Base-by-base conservation (phyloP, 1,140 invertebrate genomes). In the Drepana arcuata region DNA sequence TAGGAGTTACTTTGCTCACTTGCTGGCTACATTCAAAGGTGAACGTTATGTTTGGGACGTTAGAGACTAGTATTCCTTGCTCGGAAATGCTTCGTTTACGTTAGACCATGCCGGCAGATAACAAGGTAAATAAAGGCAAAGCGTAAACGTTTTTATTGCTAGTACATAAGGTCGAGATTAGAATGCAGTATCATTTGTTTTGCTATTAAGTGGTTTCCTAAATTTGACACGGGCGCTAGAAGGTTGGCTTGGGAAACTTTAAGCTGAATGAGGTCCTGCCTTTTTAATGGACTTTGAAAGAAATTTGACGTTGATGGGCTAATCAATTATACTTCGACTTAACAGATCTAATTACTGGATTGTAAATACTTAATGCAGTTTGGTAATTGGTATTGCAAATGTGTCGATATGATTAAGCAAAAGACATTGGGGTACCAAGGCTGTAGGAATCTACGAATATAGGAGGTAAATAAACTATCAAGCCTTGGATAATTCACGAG, bases 191-290 rank as follows among this genome's bases (percentile, higher is more conserved):
- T 28, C 29, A 14, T 39, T 47, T 47, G 43, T 54, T 37, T 38
- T 55, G 41, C 49, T 53, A 67, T 68, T 63, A 71, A 72, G 51
- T 54, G 62, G 68, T 75, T 77, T 75, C 63, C 59, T 57, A 64
- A 77, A 72, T 72, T 68, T 66, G 68, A 72, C 72, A 67, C 69
- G 56, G 62, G 62, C 63, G 68, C 63, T 74, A 66, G 61, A 29
- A 34, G 41, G 38, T 58, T 65, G 59, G 57, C 46, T 55, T 62
- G 58, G 46, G 50, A 52, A 59, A 69, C 57, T 63, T 73, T 62
- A 60, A 41, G 33, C 38, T 29, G 51, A 50, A 41, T 50, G 52
- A 48, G 36, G 54, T n/a, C 40, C 57, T 60, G 52, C 63, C 56
- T 64, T 41, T 53, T 43, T 58, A 58, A 59, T 63, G 55, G 27